Base-by-base conservation (phyloP, 2,113 vertebrate genomes). In the Oenanthe melanoleuca region DNA sequence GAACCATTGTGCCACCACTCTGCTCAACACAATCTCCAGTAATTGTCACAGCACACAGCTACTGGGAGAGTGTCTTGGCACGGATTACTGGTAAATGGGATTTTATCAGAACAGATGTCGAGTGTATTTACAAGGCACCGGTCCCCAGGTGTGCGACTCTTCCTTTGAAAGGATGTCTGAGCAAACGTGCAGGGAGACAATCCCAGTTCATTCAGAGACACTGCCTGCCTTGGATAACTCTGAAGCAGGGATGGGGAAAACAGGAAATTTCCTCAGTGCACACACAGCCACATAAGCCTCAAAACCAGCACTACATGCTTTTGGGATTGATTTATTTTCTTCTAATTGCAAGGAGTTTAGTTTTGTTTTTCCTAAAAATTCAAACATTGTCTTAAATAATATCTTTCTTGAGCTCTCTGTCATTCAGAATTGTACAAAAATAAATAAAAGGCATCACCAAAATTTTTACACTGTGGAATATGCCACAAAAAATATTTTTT, bases 161-260 rank as follows among this genome's bases (percentile, higher is more conserved):
- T 55, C 61, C 37, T 82, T 56, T 56, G 57, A 49, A 72, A 85
- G 33, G 14, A 60, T 47, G 52, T 34, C 18, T 28, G 20, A 85
- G 42, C 14, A 56, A 65, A 59, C 0, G 9, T 28, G 11, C 21
- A 49, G 24, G 37, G 81, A 71, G 16, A 7, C 19, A 92, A 71
- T 16, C 8, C 19, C 22, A 29, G 6, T 22, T 67, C 16, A 2
- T 50, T 63, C 0, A 0, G 49, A 89, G 29, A 64, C 12, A 38
- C 25, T 59, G 28, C 29, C 47, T 79, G 2, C 9, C 25, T 21
- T 45, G 9, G 25, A 9, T 14, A 77, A n/a, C n/a, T 57, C 8
- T 50, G 29, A 49, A 78, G 20, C 4, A 50, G 14, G 29, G 21
- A 31, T 44, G 8, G 4, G 14, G 11, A 70, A 73, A 45, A n/a